phyloP scores from a whole-genome alignment of 1,140 invertebrate genomes.

The Pachypeltis micranthus region DNA sequence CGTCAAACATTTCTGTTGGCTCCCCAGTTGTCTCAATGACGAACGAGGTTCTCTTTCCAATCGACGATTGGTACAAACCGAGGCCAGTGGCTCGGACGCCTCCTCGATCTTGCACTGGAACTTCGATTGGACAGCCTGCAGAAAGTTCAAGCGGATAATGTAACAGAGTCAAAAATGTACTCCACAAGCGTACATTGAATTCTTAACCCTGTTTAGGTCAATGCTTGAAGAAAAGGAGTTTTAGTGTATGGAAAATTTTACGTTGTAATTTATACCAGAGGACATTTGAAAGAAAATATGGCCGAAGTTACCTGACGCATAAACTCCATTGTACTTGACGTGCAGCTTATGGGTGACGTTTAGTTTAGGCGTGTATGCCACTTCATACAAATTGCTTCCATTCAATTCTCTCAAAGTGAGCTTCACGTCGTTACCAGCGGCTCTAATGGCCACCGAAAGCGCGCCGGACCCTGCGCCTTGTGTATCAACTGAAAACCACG shows the following conservation, averaged over 20 bases:
- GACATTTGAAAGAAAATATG: not conserved
- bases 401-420: constrained; percentile 58
- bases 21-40: constrained; percentile 77
- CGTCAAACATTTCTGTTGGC: constrained; percentile 79
- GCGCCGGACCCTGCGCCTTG: constrained; percentile 66
- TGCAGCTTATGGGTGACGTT: constrained; percentile 70
- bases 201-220: too few species aligned
- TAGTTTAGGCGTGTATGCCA: constrained; percentile 72
- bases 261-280: not conserved
- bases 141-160: too few species aligned
- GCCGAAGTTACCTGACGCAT: constrained; percentile 44
- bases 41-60: constrained; percentile 64
- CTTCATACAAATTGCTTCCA: constrained; percentile 58
- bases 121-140: constrained; percentile 40
- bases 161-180: too few species aligned
- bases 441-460: constrained; percentile 60
- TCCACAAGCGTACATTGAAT: too few species aligned
- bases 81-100: constrained; percentile 65
- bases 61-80: constrained; percentile 64
- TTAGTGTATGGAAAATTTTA: too few species aligned
- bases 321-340: constrained; percentile 63
- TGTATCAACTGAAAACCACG: constrained; percentile 44
- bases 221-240: too few species aligned
- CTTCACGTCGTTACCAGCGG: constrained; percentile 65
- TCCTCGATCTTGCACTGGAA: constrained; percentile 45